These are phyloP conservation scores for Melipona quadrifasciata DNA, from an alignment of 1,140 invertebrate genomes.

Conservation along the genomic window DNA sequence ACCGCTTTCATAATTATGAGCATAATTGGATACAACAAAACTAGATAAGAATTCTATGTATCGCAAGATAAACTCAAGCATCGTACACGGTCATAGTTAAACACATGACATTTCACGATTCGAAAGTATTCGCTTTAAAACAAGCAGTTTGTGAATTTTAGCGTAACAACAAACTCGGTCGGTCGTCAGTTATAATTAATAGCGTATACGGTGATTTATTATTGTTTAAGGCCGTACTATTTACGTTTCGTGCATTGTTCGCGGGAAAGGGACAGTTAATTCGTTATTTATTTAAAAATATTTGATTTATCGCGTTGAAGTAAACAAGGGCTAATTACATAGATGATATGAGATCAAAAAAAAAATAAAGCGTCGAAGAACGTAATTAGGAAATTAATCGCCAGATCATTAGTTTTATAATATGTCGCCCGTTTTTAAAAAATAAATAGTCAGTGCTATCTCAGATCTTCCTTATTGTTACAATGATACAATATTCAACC, in stretches of 20 bases:
- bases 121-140: constrained; percentile 12
- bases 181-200: neutral
- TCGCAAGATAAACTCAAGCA: constrained; percentile 25
- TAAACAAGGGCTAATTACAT: neutral
- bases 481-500: too few relatives aligned
- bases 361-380: neutral
- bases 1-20: too few relatives aligned
- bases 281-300: neutral
- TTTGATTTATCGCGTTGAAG: neutral
- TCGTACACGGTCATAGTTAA: constrained; percentile 2
- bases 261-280: neutral
- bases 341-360: neutral
- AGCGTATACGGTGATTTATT: neutral
- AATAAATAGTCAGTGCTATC: neutral
- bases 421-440: neutral
- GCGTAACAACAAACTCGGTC: neutral
- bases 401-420: neutral
- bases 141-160: constrained; percentile 12
- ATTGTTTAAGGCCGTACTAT: neutral
- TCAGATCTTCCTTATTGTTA: neutral
- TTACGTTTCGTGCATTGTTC: neutral
- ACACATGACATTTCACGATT: constrained; percentile 37
- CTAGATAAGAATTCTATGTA: constrained; percentile 27
- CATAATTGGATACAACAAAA: constrained; percentile 24
- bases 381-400: neutral